Evolutionary conservation across 2,797 vertebrate genomes (phyloP).

Genomic region (Corythornis leucogaster): DNA sequence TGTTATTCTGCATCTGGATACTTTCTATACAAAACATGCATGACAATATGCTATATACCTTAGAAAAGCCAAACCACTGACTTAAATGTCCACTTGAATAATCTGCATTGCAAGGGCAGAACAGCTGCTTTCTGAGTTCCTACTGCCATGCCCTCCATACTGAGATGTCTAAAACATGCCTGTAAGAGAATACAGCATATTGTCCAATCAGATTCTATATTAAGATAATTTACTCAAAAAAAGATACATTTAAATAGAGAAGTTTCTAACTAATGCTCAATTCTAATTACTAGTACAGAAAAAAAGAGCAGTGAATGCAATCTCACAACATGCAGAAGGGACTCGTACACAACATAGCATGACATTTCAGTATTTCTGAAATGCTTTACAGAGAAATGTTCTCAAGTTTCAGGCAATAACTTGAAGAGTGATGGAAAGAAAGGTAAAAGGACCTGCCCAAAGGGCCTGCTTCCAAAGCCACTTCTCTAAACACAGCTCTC

Average conservation of each 20-base stretch:
- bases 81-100: slow-evolving; percentile 8
- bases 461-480: neutral
- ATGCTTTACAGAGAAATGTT: neutral
- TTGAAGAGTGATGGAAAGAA: neutral
- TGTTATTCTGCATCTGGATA: neutral
- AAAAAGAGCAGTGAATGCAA: neutral
- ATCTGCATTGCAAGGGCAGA: neutral
- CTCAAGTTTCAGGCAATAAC: neutral
- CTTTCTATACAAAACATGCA: neutral
- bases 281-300: neutral
- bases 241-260: neutral
- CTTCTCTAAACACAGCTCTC: neutral
- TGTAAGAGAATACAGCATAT: neutral
- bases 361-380: neutral
- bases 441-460: neutral
- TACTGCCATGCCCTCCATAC: neutral
- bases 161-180: neutral
- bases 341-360: neutral
- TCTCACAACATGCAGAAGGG: neutral
- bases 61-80: neutral
- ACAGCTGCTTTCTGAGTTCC: slow-evolving; percentile 7
- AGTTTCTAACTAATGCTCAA: neutral
- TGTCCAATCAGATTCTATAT: neutral
- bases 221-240: neutral
- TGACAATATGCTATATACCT: neutral